Conservation (phyloP, 1,140 invertebrate genomes). For the Brachionus angularis region DNA sequence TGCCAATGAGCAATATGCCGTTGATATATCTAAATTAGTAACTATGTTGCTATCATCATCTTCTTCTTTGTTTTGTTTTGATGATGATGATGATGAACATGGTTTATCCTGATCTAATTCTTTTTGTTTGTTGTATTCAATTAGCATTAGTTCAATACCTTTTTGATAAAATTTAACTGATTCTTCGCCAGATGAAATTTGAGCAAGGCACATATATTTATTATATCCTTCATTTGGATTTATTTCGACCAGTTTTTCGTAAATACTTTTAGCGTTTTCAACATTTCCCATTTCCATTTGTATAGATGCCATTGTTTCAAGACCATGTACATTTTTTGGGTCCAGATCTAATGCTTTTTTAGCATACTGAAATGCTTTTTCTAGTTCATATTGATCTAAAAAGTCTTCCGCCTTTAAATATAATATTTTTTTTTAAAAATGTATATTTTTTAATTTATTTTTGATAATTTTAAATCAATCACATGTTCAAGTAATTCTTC, state of each 20-base stretch:
- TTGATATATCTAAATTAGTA: constrained; percentile 53
- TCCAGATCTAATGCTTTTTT: constrained; percentile 55
- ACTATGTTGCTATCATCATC: constrained; percentile 30
- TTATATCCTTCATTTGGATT: constrained; percentile 54
- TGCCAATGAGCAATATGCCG: constrained; percentile 57
- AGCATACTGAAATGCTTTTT: constrained; percentile 54
- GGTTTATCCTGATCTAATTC: neutral
- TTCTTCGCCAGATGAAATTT: constrained; percentile 53
- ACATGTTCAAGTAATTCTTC: constrained; percentile 14
- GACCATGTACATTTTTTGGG: constrained; percentile 51
- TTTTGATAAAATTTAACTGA: constrained; percentile 56
- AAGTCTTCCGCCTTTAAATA: constrained; percentile 51
- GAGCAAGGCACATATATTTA: constrained; percentile 59
- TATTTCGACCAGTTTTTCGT: constrained; percentile 53
- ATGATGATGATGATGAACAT: neutral
- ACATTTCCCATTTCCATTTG: constrained; percentile 54
- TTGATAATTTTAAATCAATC: no score
- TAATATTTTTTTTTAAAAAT: neutral
- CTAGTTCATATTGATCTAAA: constrained; percentile 54
- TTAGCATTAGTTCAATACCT: constrained; percentile 55
- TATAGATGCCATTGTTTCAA: constrained; percentile 54
- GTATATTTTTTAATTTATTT: neutral
- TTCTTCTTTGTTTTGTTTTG: constrained; percentile 23
- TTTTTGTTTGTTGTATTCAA: constrained; percentile 40
- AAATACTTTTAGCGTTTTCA: constrained; percentile 55